A percentile compares a stretch with the other conserved stretches of the same genome.
Evolutionary conservation across 2,113 vertebrate genomes (phyloP).

Genomic region (Mus pahari): DNA sequence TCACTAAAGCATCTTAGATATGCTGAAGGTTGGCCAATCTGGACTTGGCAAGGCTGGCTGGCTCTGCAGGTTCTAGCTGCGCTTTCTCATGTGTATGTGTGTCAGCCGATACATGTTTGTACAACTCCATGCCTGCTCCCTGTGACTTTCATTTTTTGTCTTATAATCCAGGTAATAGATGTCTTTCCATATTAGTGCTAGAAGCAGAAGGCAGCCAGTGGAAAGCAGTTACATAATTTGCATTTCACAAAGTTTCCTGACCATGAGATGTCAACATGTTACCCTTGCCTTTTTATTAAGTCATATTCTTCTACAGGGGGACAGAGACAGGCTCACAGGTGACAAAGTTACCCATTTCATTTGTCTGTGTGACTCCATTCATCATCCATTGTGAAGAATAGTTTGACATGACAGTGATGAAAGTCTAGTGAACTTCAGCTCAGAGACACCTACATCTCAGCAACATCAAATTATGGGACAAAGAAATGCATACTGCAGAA

Average conservation of each 20-base stretch:
- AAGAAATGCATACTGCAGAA: too few species aligned
- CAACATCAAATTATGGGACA: too few species aligned
- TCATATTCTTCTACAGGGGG: conserved; percentile 91
- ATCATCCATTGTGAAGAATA: conserved; percentile 89
- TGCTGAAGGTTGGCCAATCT: background rate
- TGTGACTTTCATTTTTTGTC: background rate
- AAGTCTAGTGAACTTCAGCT: too few species aligned
- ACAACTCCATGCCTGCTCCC: background rate
- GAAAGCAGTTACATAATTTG: background rate
- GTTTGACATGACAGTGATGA: background rate
- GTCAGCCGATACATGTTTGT: background rate
- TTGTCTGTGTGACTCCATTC: conserved; percentile 91
- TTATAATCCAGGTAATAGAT: background rate
- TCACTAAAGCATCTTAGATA: background rate
- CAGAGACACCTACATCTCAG: background rate
- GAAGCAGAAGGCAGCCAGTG: background rate
- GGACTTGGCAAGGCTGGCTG: background rate
- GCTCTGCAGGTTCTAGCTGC: background rate
- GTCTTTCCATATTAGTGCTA: background rate
- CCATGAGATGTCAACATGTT: conserved; percentile 85
- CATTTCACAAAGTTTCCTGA: background rate
- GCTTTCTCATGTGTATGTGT: background rate
- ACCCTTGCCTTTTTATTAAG: conserved; percentile 88
- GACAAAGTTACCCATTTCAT: conserved; percentile 93
- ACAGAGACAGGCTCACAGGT: conserved; percentile 89